These are phyloP conservation scores for Puffinus mauretanicus DNA, from an alignment of 2,113 vertebrate species.

Conservation along the genomic window DNA sequence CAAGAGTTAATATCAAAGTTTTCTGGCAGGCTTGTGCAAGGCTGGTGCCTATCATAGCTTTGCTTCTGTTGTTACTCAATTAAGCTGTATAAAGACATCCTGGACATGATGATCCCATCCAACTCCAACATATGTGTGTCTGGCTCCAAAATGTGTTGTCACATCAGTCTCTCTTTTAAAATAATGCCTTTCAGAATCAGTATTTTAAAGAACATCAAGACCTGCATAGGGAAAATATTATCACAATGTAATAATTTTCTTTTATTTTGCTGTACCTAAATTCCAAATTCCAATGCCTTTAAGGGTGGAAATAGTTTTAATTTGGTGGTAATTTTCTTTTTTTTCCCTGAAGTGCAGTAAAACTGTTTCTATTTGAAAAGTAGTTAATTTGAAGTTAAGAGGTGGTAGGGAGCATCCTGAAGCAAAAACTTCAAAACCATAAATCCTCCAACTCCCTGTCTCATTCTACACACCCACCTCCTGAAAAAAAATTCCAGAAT, in stretches of 20 bases:
- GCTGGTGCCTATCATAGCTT: background rate
- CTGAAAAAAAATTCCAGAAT: background rate
- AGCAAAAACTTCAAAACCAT: background rate
- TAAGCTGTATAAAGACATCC: background rate
- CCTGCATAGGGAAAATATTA: background rate
- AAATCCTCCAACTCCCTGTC: background rate
- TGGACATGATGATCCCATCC: background rate
- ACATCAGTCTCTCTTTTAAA: background rate
- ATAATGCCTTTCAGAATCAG: background rate
- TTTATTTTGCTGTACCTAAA: background rate
- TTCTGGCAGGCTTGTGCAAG: background rate
- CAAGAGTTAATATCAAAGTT: background rate
- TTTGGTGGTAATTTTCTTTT: background rate
- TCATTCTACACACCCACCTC: background rate
- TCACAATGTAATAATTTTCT: background rate
- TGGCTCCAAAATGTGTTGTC: background rate
- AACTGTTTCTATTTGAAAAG: background rate
- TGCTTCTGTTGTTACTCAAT: background rate
- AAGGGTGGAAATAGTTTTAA: background rate
- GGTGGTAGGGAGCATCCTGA: background rate
- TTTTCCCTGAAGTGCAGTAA: background rate
- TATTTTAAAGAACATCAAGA: background rate
- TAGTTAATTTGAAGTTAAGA: background rate
- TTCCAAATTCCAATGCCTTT: background rate
- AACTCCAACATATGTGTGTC: background rate